Conservation (phyloP, 2,113 vertebrate species). For the Trichechus manatus region DNA sequence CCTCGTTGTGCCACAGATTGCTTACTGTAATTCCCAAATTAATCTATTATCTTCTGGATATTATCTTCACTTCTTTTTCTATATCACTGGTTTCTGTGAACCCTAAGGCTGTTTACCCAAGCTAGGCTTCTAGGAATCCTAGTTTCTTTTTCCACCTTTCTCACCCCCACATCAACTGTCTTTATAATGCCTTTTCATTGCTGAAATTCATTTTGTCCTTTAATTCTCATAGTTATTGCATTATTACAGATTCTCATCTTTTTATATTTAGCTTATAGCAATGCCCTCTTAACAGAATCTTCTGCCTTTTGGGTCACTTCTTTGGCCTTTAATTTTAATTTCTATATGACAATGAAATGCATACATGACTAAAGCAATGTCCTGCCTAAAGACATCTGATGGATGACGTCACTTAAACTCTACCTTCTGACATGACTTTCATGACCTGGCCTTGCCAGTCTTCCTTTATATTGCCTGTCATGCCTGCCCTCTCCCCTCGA, state of each 20-base stretch:
- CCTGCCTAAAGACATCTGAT: not conserved
- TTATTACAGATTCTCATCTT: not conserved
- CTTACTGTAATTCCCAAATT: not conserved
- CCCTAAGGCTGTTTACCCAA: not conserved
- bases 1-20: not conserved
- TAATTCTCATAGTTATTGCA: not conserved
- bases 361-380: not conserved
- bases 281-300: not conserved
- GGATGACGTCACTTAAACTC: fast-evolving
- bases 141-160: not conserved
- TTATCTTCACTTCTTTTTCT: not conserved
- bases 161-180: not conserved
- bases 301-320: not conserved
- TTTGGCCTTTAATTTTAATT: not conserved
- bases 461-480: not conserved
- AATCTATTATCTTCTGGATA: not conserved
- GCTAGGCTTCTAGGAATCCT: not conserved
- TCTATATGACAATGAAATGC: not conserved
- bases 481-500: not conserved
- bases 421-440: not conserved
- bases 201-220: not conserved
- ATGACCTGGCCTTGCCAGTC: not conserved
- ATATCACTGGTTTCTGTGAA: not conserved
- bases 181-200: not conserved
- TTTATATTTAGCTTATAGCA: not conserved